Percentiles rank a stretch among this genome's conserved stretches.
phyloP scores from a whole-genome alignment of 2,888 invertebrate species.

The Cephus spinipes region DNA sequence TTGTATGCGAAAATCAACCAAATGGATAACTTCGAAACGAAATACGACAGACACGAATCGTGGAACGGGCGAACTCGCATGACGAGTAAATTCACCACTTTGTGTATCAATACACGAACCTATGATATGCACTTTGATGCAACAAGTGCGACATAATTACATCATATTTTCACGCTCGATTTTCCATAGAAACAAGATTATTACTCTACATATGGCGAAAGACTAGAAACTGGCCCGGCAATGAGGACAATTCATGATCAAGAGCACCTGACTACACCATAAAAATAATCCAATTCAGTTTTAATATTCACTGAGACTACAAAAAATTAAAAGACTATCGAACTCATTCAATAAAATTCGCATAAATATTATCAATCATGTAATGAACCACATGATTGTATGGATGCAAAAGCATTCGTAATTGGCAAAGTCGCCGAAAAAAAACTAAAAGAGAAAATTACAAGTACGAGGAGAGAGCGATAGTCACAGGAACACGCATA shows the following conservation, averaged over 20 bases:
- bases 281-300: neutral
- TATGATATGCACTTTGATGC: neutral
- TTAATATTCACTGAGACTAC: neutral
- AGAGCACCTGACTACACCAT: neutral
- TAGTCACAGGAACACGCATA: neutral
- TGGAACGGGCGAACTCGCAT: neutral
- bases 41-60: neutral
- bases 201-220: neutral
- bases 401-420: neutral
- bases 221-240: neutral
- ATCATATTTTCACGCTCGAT: neutral
- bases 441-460: too few relatives aligned
- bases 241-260: neutral
- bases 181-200: neutral
- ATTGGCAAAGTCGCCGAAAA: neutral
- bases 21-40: conserved; percentile 42
- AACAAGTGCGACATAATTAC: neutral
- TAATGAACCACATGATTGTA: neutral
- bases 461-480: neutral
- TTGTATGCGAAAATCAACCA: conserved; percentile 66
- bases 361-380: neutral
- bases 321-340: neutral
- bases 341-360: neutral
- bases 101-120: neutral
- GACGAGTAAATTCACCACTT: neutral